Evolutionary conservation across 2,888 invertebrate species (phyloP).

Genomic region (Lycaena phlaeas): DNA sequence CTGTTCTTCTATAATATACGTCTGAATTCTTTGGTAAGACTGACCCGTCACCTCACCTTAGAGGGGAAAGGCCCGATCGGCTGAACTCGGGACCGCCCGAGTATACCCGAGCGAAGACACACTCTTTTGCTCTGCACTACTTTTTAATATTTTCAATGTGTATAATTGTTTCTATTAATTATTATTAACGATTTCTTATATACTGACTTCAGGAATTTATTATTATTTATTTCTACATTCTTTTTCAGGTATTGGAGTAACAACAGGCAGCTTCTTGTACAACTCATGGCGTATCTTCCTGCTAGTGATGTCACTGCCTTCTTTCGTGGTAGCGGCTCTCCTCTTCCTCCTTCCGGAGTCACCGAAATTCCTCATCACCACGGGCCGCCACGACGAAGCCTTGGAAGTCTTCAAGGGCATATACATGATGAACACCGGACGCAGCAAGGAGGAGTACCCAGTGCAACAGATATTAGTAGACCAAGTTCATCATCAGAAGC

Average conservation of each 20-base stretch:
- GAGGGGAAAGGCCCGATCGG: too few species aligned
- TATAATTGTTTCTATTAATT: too few species aligned
- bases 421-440: conserved; percentile 86
- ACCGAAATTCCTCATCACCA: conserved; percentile 88
- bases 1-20: too few species aligned
- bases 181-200: too few species aligned
- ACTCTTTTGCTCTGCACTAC: too few species aligned
- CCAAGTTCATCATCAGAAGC: conserved; percentile 55
- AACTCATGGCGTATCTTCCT: conserved; percentile 95
- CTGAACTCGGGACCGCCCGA: too few species aligned
- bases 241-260: conserved; percentile 77
- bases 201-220: too few species aligned
- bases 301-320: conserved; percentile 89
- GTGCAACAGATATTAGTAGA: conserved; percentile 80
- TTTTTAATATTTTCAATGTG: too few species aligned
- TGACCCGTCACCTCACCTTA: too few species aligned
- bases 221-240: neutral
- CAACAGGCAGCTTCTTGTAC: conserved; percentile 80
- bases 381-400: conserved; percentile 85
- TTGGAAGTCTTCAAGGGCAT: conserved; percentile 86
- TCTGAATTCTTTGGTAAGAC: too few species aligned
- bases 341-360: conserved; percentile 91
- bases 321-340: conserved; percentile 87
- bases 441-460: conserved; percentile 81
- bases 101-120: too few species aligned